Percentiles rank a stretch among this genome's conserved stretches.
Conservation (phyloP, 2,797 vertebrate genomes). For the Sphaeramia orbicularis region DNA sequence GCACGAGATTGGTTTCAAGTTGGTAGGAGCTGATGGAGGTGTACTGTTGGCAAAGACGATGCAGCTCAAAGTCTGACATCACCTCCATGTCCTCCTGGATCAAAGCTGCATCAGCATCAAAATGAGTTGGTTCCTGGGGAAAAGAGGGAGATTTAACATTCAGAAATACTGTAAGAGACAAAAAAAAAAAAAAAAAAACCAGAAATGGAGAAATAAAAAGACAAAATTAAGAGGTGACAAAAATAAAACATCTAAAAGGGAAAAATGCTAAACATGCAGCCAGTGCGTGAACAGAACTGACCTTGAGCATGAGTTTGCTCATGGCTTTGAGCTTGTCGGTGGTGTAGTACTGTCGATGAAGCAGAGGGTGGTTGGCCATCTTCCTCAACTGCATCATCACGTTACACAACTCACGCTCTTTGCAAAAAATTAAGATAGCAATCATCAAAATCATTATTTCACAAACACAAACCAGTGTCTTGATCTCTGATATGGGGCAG, state of each 20-base stretch:
- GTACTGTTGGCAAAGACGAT: slow-evolving; percentile 93
- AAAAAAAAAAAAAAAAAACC: not conserved
- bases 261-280: not conserved
- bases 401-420: slow-evolving; percentile 92
- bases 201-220: not conserved
- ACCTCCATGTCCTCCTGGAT: slow-evolving; percentile 99
- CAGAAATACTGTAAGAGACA: not conserved
- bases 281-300: slow-evolving; percentile 43
- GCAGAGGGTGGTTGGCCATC: slow-evolving; percentile 97
- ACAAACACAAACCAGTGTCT: not conserved
- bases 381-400: slow-evolving; percentile 98
- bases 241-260: not conserved
- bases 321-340: slow-evolving; percentile 91
- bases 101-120: slow-evolving; percentile 91
- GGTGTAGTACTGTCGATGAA: slow-evolving; percentile 95
- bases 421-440: slow-evolving; percentile 5
- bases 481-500: not conserved
- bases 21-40: slow-evolving; percentile 86
- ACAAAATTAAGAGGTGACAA: not conserved
- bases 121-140: slow-evolving; percentile 92
- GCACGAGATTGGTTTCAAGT: slow-evolving; percentile 87
- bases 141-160: not conserved
- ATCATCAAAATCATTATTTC: not conserved
- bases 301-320: slow-evolving; percentile 97
- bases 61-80: slow-evolving; percentile 98